These are phyloP conservation scores for Dryas iulia DNA, from an alignment of 1,140 invertebrate genomes.

Conservation along the genomic window DNA sequence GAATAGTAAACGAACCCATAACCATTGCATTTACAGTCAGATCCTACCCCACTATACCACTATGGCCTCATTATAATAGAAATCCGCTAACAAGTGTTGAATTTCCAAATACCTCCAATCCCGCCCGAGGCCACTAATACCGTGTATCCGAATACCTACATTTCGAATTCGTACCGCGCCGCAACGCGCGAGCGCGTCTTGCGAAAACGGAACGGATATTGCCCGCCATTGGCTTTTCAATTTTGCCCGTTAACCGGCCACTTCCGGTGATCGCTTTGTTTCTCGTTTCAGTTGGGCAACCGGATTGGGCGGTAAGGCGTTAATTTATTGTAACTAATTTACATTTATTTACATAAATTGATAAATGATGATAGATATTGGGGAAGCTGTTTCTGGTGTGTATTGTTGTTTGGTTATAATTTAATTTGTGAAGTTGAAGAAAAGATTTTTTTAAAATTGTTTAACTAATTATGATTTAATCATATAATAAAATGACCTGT, in stretches of 20 bases:
- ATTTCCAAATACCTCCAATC: conserved; percentile 18
- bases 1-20: too few relatives aligned
- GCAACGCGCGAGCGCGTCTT: conserved; percentile 66
- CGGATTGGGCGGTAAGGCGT: conserved; percentile 45
- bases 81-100: not conserved
- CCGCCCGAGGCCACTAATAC: conserved; percentile 28
- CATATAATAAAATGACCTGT: too few relatives aligned
- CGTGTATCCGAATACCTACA: conserved; percentile 48
- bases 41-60: too few relatives aligned
- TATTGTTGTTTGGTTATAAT: not conserved
- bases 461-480: too few relatives aligned
- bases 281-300: conserved; percentile 53
- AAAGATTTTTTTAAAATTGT: too few relatives aligned
- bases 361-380: conserved; percentile 7
- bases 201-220: conserved; percentile 78
- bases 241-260: conserved; percentile 71
- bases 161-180: conserved; percentile 53
- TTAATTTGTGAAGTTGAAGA: too few relatives aligned
- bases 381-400: not conserved
- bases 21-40: too few relatives aligned
- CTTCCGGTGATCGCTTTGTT: conserved; percentile 68
- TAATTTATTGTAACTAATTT: conserved; percentile 34
- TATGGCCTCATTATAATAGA: too few relatives aligned
- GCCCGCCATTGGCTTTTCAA: conserved; percentile 72
- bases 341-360: conserved; percentile 23